Evolutionary conservation across 2,888 invertebrate genomes (phyloP).

Genomic region (Itoplectis maculator): DNA sequence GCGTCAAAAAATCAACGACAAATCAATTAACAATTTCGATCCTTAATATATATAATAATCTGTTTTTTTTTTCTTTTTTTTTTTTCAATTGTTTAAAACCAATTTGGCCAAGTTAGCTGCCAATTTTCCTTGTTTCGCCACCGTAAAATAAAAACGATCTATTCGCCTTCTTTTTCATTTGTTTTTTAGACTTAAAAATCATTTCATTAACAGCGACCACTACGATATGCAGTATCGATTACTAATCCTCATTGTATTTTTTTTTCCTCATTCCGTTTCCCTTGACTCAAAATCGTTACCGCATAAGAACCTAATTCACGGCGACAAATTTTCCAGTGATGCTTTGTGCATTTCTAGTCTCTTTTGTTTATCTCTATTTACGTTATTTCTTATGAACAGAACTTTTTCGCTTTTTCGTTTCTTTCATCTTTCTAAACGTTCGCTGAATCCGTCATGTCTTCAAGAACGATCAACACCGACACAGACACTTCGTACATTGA

Average conservation of each 20-base stretch:
- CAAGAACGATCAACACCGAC: constrained; percentile 73
- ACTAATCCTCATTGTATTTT: constrained; percentile 36
- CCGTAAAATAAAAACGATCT: constrained; percentile 62
- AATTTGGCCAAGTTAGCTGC: constrained; percentile 54
- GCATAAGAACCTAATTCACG: constrained; percentile 21
- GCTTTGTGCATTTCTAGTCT: constrained; percentile 41
- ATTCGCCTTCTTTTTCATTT: background rate
- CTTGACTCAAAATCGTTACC: constrained; percentile 30
- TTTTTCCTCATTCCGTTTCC: constrained; percentile 4
- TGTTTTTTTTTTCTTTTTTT: constrained; percentile 54
- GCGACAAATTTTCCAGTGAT: constrained; percentile 31
- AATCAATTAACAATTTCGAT: constrained; percentile 70
- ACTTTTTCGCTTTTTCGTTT: constrained; percentile 18
- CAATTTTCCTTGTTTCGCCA: constrained; percentile 38
- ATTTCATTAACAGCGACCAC: constrained; percentile 45
- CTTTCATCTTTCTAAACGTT: constrained; percentile 35
- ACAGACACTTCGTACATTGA: constrained; percentile 73
- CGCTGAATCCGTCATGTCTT: constrained; percentile 60
- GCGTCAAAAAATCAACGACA: constrained; percentile 72
- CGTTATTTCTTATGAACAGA: constrained; percentile 55
- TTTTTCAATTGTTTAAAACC: constrained; percentile 57
- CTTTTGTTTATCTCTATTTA: constrained; percentile 15
- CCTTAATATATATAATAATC: constrained; percentile 50
- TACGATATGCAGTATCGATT: constrained; percentile 55
- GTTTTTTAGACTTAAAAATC: constrained; percentile 32